phyloP scores from a whole-genome alignment of 2,113 vertebrate genomes.

The Prunella himalayana region DNA sequence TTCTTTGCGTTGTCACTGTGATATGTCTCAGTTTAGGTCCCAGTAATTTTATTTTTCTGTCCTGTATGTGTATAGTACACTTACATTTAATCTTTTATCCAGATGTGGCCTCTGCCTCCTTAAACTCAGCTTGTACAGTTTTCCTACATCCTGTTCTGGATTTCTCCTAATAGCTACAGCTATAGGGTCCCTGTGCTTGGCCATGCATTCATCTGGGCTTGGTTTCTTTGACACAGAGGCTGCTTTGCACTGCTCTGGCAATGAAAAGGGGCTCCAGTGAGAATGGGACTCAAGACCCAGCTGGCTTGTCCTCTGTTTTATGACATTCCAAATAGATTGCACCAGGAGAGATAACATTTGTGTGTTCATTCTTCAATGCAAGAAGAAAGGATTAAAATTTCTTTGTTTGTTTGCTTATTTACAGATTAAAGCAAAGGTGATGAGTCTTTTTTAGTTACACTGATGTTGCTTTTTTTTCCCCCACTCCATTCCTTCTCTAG shows the following conservation, averaged over 20 bases:
- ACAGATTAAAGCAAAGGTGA: neutral
- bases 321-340: neutral
- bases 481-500: neutral
- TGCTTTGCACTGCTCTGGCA: neutral
- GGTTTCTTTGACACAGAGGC: neutral
- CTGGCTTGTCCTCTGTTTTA: slow-evolving; percentile 11
- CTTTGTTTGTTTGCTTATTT: neutral
- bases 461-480: neutral
- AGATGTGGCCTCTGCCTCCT: slow-evolving; percentile 34
- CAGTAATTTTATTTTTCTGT: slow-evolving; percentile 19
- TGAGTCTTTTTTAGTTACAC: neutral
- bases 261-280: neutral
- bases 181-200: neutral
- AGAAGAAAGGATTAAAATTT: neutral
- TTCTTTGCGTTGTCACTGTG: neutral
- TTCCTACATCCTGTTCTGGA: slow-evolving; percentile 57
- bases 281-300: neutral
- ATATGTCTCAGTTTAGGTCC: neutral
- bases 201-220: neutral
- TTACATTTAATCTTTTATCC: slow-evolving; percentile 27
- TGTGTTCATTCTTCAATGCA: neutral
- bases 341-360: neutral
- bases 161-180: neutral
- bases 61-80: neutral
- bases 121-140: neutral